A percentile compares a stretch with the other conserved stretches of the same genome.
Evolutionary conservation across 2,797 vertebrate species (phyloP).

Genomic region (Acanthurus lineatus): DNA sequence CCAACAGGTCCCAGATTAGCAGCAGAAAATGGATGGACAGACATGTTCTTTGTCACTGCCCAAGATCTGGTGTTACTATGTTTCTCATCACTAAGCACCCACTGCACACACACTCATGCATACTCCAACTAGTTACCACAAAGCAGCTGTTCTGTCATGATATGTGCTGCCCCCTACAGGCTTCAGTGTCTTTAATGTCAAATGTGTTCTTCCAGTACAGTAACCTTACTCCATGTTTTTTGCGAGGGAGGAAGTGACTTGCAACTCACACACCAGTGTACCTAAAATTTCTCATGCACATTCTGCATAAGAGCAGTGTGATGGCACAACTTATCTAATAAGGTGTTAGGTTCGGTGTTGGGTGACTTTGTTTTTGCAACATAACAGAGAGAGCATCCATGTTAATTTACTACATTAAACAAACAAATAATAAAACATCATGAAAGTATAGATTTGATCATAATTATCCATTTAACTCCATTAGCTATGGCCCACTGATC

Average conservation of each 20-base stretch:
- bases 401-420: too few relatives aligned
- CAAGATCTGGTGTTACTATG: constrained; percentile 10
- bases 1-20: not conserved
- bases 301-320: not conserved
- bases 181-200: constrained; percentile 5
- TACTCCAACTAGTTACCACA: not conserved
- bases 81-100: constrained; percentile 41
- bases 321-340: not conserved
- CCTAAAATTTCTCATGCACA: constrained; percentile 25
- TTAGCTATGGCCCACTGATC: not conserved
- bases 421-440: constrained; percentile 15
- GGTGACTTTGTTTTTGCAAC: too few relatives aligned
- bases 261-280: constrained; percentile 11
- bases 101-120: constrained; percentile 14
- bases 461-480: constrained; percentile 4
- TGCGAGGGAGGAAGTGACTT: constrained; percentile 2
- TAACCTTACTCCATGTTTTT: not conserved
- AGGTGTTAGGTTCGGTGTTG: too few relatives aligned
- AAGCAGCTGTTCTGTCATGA: constrained; percentile 36
- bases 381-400: too few relatives aligned
- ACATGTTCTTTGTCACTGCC: constrained; percentile 14
- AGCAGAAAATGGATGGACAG: not conserved
- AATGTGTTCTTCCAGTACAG: not conserved
- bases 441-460: constrained; percentile 12
- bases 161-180: constrained; percentile 49